Evolutionary conservation across 30 jellyfish, hydroid and myxozoan species (phyloP).

Genomic region (Sanderia malayensis): DNA sequence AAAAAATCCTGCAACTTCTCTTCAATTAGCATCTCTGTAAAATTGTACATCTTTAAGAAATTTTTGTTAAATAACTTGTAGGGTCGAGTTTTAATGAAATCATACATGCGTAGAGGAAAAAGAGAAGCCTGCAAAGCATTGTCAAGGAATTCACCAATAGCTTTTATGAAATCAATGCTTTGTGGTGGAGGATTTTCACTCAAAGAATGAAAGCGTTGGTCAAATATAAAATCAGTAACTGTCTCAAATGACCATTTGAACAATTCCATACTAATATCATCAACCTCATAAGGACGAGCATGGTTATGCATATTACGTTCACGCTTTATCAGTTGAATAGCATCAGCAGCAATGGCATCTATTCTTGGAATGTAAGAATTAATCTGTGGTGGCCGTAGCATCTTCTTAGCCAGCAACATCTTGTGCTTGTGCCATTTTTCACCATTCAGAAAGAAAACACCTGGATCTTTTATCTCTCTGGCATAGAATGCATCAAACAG

Average conservation of each 20-base stretch:
- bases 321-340: constrained; percentile 10
- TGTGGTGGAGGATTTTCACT: constrained; percentile 31
- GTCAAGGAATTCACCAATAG: constrained; percentile 45
- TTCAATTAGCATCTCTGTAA: constrained; percentile 34
- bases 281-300: constrained; percentile 32
- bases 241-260: constrained; percentile 75
- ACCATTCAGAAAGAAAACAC: constrained; percentile 67
- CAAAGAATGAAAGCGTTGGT: constrained; percentile 33
- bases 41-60: constrained; percentile 18
- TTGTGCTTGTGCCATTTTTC: constrained; percentile 61
- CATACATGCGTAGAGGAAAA: constrained; percentile 23
- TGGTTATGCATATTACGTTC: constrained; percentile 12
- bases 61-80: constrained; percentile 27
- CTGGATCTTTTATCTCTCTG: constrained; percentile 44
- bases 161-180: constrained; percentile 45
- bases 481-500: constrained; percentile 16
- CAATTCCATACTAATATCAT: constrained; percentile 35
- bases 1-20: constrained; percentile 31
- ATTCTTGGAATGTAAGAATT: constrained; percentile 48
- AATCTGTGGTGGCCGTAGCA: constrained; percentile 65
- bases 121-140: constrained; percentile 15
- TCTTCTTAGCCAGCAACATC: constrained; percentile 30
- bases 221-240: constrained; percentile 59
- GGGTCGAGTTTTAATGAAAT: constrained; percentile 35
- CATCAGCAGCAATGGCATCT: constrained; percentile 27